Conservation (phyloP, 2,888 invertebrate genomes). For the Apodemia hepburni region DNA sequence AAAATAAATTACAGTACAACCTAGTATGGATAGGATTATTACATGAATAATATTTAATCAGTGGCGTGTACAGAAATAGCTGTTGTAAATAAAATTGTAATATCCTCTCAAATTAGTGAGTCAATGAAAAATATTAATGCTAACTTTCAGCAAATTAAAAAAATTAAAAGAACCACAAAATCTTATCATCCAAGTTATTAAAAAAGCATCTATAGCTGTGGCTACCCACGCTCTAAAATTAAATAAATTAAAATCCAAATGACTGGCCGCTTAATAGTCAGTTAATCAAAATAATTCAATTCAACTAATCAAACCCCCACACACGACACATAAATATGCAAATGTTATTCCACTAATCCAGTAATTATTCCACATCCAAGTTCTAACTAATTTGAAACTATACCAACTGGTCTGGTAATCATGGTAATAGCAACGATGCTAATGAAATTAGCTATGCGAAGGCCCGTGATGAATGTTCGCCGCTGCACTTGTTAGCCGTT, state of each 20-base stretch:
- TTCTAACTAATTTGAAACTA: constrained; percentile 13
- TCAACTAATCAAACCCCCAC: constrained; percentile 3
- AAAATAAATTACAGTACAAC: too few relatives aligned
- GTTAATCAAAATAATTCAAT: background rate
- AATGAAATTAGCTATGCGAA: constrained; percentile 15
- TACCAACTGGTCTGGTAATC: constrained; percentile 15
- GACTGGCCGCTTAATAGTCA: background rate
- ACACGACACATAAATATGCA: constrained; percentile 9
- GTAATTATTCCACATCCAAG: constrained; percentile 14
- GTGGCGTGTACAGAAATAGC: too few relatives aligned
- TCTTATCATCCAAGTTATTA: too few relatives aligned
- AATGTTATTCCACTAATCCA: constrained; percentile 14
- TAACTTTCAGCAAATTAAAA: too few relatives aligned
- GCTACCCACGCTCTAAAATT: background rate
- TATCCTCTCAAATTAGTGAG: too few relatives aligned
- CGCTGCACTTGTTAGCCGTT: constrained; percentile 6
- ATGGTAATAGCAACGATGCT: constrained; percentile 14
- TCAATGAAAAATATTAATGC: too few relatives aligned
- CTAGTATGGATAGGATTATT: too few relatives aligned
- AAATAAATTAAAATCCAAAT: background rate
- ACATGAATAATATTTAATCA: too few relatives aligned
- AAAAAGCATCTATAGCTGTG: background rate
- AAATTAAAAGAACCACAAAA: too few relatives aligned
- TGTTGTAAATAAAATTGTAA: too few relatives aligned
- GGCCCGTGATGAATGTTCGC: constrained; percentile 11